phyloP scores from a whole-genome alignment of 2,113 vertebrate species.

The Corythornis madagascariensis region DNA sequence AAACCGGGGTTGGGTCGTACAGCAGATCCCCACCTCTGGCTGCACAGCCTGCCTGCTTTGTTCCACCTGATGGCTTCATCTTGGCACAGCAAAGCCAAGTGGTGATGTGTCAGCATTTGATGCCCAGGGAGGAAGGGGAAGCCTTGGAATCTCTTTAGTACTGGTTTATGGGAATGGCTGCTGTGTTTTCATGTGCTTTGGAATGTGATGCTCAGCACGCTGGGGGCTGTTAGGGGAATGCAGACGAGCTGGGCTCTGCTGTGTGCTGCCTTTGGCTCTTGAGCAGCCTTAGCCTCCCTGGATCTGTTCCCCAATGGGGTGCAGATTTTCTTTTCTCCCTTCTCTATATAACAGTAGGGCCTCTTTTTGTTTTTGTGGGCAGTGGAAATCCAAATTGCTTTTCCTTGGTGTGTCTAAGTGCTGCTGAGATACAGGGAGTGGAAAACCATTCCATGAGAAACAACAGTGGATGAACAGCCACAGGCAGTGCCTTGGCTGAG shows the following conservation, averaged over 20 bases:
- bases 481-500: neutral
- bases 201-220: neutral
- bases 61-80: neutral
- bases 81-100: neutral
- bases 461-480: neutral
- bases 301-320: fast-evolving
- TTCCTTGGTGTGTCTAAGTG: neutral
- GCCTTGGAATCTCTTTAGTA: neutral
- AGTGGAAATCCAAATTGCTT: neutral
- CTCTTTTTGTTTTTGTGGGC: neutral
- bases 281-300: neutral
- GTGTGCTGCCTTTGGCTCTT: neutral
- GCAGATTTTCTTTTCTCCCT: neutral
- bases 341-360: fast-evolving
- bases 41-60: neutral
- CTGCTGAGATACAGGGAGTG: neutral
- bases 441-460: neutral
- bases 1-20: neutral
- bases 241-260: neutral
- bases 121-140: neutral
- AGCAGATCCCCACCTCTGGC: neutral
- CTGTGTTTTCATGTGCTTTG: fast-evolving
- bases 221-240: neutral
- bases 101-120: neutral
- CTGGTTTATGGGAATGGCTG: neutral